These are phyloP conservation scores for Sarcoramphus papa DNA, from an alignment of 2,797 vertebrate genomes.

Conservation along the genomic window DNA sequence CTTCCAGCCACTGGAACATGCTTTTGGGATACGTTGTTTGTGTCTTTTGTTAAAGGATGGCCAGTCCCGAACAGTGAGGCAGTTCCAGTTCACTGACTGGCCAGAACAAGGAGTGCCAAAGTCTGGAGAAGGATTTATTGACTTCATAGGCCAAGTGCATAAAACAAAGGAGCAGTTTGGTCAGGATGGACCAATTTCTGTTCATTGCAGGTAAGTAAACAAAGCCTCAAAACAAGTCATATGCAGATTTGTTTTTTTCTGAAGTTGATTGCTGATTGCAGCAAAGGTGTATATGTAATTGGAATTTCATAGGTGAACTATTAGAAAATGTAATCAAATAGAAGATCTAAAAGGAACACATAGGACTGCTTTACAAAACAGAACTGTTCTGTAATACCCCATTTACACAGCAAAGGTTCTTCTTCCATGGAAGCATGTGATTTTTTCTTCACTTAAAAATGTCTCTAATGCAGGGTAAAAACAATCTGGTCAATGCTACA, in stretches of 20 bases:
- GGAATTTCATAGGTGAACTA: background rate
- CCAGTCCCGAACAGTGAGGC: constrained; percentile 96
- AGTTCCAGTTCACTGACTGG: constrained; percentile 99
- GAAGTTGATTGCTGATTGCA: background rate
- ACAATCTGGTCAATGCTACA: background rate
- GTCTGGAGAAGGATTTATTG: constrained; percentile 98
- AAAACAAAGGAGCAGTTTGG: constrained; percentile 99
- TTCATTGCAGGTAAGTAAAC: constrained; percentile 93
- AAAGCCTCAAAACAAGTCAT: background rate
- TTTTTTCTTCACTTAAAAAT: background rate
- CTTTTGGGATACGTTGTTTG: background rate
- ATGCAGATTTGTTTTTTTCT: background rate
- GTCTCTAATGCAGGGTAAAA: background rate
- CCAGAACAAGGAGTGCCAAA: constrained; percentile 99
- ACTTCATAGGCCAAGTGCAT: constrained; percentile 99
- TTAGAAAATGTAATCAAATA: background rate
- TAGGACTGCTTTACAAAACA: background rate
- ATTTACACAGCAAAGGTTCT: background rate
- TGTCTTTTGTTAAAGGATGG: constrained; percentile 83
- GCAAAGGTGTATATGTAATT: background rate
- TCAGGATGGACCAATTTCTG: constrained; percentile 97
- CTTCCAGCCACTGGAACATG: background rate
- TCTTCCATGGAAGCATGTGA: background rate
- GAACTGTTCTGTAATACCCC: background rate
- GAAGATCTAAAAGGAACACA: background rate